These are phyloP conservation scores for Drosophila histrio DNA, from an alignment of 2,888 invertebrate species.

Conservation along the genomic window DNA sequence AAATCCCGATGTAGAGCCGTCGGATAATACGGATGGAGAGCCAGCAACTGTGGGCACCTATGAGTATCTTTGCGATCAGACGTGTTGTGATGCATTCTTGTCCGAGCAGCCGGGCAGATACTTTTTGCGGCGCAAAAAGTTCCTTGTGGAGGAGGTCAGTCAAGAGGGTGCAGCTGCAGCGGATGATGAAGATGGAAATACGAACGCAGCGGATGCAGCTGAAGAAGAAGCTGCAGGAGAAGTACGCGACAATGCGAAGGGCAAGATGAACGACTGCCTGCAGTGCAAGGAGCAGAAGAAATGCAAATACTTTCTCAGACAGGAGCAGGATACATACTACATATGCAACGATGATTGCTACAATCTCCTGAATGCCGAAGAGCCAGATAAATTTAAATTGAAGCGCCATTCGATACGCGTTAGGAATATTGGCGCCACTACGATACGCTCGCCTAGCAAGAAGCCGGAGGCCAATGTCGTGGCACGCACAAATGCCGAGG, in stretches of 20 bases:
- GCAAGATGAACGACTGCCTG: slow-evolving; percentile 82
- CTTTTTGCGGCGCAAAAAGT: slow-evolving; percentile 85
- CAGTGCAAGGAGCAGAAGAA: slow-evolving; percentile 85
- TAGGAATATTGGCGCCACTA: slow-evolving; percentile 82
- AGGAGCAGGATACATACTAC: slow-evolving; percentile 85
- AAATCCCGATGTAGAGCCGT: slow-evolving; percentile 81
- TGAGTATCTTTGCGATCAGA: slow-evolving; percentile 85
- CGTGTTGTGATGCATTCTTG: slow-evolving; percentile 86
- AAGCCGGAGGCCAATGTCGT: slow-evolving; percentile 85
- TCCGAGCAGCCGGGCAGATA: slow-evolving; percentile 86
- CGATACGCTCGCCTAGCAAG: slow-evolving; percentile 69
- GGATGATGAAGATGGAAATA: slow-evolving; percentile 7
- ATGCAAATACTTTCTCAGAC: slow-evolving; percentile 85
- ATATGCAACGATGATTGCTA: slow-evolving; percentile 87
- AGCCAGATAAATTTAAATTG: slow-evolving; percentile 84
- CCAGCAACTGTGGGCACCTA: slow-evolving; percentile 52
- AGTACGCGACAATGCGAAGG: not conserved
- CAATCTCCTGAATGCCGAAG: slow-evolving; percentile 84
- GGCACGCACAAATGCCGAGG: slow-evolving; percentile 86
- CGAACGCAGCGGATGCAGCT: not conserved
- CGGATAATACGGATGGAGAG: slow-evolving; percentile 22
- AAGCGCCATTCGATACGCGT: slow-evolving; percentile 83
- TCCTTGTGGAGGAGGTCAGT: slow-evolving; percentile 84
- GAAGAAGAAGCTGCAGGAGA: not conserved
- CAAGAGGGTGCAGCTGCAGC: slow-evolving; percentile 32